A percentile compares a stretch with the other conserved stretches of the same genome.
These are phyloP conservation scores for Nannobrachium achirus DNA, from an alignment of 2,113 vertebrate species.

Conservation along the genomic window DNA sequence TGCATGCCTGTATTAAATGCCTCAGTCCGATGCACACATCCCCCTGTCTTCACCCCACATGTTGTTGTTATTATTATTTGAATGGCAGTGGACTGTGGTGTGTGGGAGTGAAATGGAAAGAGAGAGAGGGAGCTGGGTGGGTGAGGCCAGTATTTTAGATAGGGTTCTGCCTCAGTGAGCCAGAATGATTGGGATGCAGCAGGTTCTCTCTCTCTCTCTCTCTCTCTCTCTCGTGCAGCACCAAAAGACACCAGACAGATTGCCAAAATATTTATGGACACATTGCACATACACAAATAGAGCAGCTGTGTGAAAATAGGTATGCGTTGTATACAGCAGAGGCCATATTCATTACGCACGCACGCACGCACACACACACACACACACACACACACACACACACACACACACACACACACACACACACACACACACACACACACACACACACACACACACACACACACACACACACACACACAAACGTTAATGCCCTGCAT, in stretches of 20 bases:
- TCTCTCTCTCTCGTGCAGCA: conserved; percentile 49
- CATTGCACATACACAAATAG: conserved; percentile 32
- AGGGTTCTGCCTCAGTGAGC: conserved; percentile 77
- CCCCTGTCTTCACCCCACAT: conserved; percentile 58
- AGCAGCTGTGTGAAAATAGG: conserved; percentile 10
- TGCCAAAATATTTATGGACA: conserved; percentile 67
- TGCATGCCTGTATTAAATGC: conserved; percentile 49
- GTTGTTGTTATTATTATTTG: conserved; percentile 77
- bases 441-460: no score
- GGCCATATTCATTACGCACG: conserved; percentile 14
- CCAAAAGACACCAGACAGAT: conserved; percentile 71
- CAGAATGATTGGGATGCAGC: conserved; percentile 79
- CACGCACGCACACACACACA: conserved; percentile 19
- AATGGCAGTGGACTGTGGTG: conserved; percentile 67
- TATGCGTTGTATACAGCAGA: neutral
- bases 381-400: conserved; percentile 6
- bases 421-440: no score
- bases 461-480: no score
- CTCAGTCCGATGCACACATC: conserved; percentile 48
- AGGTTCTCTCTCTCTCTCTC: conserved; percentile 62
- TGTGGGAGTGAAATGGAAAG: neutral
- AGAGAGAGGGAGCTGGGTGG: conserved; percentile 64
- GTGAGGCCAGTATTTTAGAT: conserved; percentile 70
- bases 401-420: conserved; percentile 21
- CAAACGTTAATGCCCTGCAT: conserved; percentile 32